Percentiles rank a stretch among this genome's conserved stretches.
phyloP scores from a whole-genome alignment of 1,140 invertebrate genomes.

The Leptestheria dahalacensis region DNA sequence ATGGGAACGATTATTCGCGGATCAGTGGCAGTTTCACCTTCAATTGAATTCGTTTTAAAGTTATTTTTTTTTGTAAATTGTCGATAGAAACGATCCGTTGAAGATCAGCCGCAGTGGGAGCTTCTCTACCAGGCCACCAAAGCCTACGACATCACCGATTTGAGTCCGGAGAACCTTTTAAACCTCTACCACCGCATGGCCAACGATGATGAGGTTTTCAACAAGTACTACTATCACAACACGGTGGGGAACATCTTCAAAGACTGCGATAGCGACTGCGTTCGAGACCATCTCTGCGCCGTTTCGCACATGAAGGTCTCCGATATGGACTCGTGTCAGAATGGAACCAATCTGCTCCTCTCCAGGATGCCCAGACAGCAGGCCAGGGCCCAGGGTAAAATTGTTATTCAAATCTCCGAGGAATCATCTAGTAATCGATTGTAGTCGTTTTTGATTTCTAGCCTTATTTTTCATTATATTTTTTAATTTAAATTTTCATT shows the following conservation, averaged over 20 bases:
- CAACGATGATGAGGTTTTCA: conserved; percentile 3
- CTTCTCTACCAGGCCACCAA: conserved; percentile 15
- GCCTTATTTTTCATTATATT: too few relatives aligned
- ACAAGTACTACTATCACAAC: conserved; percentile 9
- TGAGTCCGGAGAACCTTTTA: conserved; percentile 3
- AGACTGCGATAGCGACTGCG: conserved; percentile 10
- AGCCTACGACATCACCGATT: conserved; percentile 6
- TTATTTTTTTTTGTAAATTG: too few relatives aligned
- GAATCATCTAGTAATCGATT: too few relatives aligned
- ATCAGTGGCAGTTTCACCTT: too few relatives aligned
- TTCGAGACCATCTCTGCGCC: conserved; percentile 13
- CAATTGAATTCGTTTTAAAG: too few relatives aligned
- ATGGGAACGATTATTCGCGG: too few relatives aligned
- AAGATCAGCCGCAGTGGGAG: conserved; percentile 8
- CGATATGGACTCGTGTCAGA: conserved; percentile 11
- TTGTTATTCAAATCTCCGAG: too few relatives aligned
- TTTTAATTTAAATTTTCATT: too few relatives aligned
- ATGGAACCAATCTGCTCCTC: not conserved
- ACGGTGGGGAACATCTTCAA: conserved; percentile 15
- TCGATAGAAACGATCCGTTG: not conserved
- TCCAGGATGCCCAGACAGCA: not conserved
- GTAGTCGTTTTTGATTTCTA: too few relatives aligned
- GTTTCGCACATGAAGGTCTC: conserved; percentile 6
- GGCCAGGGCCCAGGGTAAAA: not conserved
- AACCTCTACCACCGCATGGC: conserved; percentile 4